Percentiles rank a stretch among this genome's conserved stretches.
These are phyloP conservation scores for Drosophila miranda DNA, from an alignment of 1,140 invertebrate genomes.

Conservation along the genomic window DNA sequence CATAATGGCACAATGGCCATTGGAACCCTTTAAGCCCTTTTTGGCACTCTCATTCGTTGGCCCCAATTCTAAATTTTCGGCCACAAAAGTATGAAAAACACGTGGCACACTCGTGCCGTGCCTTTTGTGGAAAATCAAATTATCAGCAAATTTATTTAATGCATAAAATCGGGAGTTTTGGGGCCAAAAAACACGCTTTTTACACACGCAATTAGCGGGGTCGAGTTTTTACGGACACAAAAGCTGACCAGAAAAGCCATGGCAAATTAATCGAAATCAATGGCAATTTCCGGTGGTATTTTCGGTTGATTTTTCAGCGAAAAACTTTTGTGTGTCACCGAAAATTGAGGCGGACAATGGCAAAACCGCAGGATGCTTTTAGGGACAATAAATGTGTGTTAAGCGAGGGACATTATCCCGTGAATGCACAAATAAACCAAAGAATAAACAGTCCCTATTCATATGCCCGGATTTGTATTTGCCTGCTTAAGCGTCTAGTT, in stretches of 20 bases:
- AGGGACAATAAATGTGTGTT: slow-evolving; percentile 19
- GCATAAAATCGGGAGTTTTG: slow-evolving; percentile 20
- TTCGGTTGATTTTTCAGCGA: slow-evolving; percentile 39
- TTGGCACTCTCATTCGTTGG: slow-evolving; percentile 19
- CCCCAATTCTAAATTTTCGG: slow-evolving; percentile 3
- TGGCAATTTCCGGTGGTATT: slow-evolving; percentile 39
- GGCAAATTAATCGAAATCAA: slow-evolving; percentile 45
- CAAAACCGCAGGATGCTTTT: slow-evolving; percentile 35
- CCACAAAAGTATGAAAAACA: slow-evolving; percentile 45
- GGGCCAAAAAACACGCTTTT: slow-evolving; percentile 13
- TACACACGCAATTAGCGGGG: slow-evolving; percentile 39
- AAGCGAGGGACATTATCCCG: slow-evolving; percentile 23
- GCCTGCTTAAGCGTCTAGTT: no score
- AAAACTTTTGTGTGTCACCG: slow-evolving; percentile 34
- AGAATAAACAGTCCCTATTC: not conserved
- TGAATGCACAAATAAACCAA: not conserved
- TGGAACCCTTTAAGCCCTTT: slow-evolving; percentile 8
- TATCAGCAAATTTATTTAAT: slow-evolving; percentile 48
- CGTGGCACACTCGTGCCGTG: slow-evolving; percentile 17
- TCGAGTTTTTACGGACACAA: slow-evolving; percentile 1
- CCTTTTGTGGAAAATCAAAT: slow-evolving; percentile 42
- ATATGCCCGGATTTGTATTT: no score
- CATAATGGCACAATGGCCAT: slow-evolving; percentile 21
- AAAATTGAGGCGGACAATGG: slow-evolving; percentile 35
- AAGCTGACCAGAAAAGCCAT: slow-evolving; percentile 38